Evolutionary conservation across 2,113 vertebrate genomes (phyloP), one percentile per base, ranked within the genome.

Genomic region (Zapus hudsonius): DNA sequence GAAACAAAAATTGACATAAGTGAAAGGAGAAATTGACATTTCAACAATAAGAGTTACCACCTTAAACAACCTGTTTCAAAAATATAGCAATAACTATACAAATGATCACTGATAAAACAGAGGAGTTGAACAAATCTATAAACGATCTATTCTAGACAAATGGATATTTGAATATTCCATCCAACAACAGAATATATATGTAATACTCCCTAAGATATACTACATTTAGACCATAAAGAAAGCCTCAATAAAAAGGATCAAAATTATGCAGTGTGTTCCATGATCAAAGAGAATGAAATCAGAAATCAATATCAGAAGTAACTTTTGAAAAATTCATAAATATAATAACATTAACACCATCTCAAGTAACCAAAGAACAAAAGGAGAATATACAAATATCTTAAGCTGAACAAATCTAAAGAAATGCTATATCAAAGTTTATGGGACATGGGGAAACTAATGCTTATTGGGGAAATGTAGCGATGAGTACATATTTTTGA

Each of bases 251-350:
- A 47, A 74, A 69, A 38, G 38, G 44, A 57, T 8, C 42, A 19
- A 78, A 81, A 72, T 59, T 27, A 69, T 25, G 23, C 33, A 72
- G 6, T 44, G 40, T 75, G 1, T 81, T 89, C 47, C 44, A 17
- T 63, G n/a, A 83, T 40, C 42, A 89, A 55, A 85, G 36, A 20
- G 27, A 86, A 92, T 59, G 23, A 85, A 47, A 90, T 31, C 36
- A 59, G 69, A 82, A 89, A 66, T 83, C 1, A 75, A 63, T 82
- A 31, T 75, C 15, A 55, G 13, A 95, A 90, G 20, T 33, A 66
- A 91, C 66, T 66, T 74, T 87, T 13, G 36, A 16, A 83, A 92
- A 83, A 92, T 86, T 59, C 76, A 91, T 47, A 92, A 64, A 89
- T 44, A 86, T 22, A 0, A 66, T 82, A 36, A 82, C 59, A 59